These are phyloP conservation scores for Mesochorus sp. DNA, from an alignment of 2,888 invertebrate species.

Conservation along the genomic window DNA sequence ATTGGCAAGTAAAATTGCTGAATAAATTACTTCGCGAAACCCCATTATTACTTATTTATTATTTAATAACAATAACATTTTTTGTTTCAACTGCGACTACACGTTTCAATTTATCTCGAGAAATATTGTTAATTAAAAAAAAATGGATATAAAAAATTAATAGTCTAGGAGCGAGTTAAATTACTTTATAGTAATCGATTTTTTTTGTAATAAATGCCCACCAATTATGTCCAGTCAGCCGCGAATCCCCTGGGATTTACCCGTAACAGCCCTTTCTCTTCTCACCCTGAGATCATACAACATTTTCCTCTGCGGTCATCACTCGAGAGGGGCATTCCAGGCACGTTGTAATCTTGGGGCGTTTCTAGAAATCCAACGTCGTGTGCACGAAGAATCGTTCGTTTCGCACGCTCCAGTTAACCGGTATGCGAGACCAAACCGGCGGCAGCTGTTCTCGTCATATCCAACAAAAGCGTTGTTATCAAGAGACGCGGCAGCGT, in stretches of 20 bases:
- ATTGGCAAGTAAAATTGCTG: too few species aligned
- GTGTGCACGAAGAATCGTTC: not conserved
- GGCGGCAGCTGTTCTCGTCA: conserved; percentile 35
- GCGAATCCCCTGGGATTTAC: not conserved
- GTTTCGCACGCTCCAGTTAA: conserved; percentile 47
- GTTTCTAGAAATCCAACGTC: conserved; percentile 6
- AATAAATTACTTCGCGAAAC: too few species aligned
- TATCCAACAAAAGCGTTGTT: not conserved
- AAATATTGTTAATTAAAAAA: not conserved
- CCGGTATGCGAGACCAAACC: conserved; percentile 33
- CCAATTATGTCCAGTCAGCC: not conserved
- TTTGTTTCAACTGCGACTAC: too few species aligned
- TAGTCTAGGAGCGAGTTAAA: not conserved
- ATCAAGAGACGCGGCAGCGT: too few species aligned
- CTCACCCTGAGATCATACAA: not conserved
- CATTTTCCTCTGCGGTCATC: conserved; percentile 7
- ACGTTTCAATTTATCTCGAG: not conserved
- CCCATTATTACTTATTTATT: too few species aligned
- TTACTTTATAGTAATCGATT: not conserved
- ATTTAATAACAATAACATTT: too few species aligned
- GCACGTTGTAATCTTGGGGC: conserved; percentile 33
- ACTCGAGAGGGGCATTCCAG: conserved; percentile 20
- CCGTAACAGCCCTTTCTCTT: not conserved
- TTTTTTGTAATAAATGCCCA: not conserved
- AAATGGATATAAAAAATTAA: not conserved